Base-by-base conservation (phyloP, 2,888 invertebrate species). In the Ichneumon xanthorius region DNA sequence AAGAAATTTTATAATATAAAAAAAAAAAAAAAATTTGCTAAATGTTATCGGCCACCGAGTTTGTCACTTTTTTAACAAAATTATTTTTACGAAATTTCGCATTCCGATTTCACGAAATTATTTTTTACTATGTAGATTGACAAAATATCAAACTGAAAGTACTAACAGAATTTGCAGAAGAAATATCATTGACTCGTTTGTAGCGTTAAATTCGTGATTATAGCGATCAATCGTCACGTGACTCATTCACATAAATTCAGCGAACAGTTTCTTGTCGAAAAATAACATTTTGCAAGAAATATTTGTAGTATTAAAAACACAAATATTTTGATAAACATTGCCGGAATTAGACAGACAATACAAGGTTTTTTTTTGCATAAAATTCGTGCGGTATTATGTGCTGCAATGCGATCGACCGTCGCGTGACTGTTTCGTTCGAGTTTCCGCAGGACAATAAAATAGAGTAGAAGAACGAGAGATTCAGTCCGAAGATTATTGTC, bases 401-500 rank as follows among this genome's bases (percentile, higher is more conserved):
- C 22, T 40, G 40, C 40, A 40, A 9, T 40, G 40, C 40, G 40
- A 11, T 55, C 22, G 55, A 55, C 22, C 22, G 9, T 55, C 11
- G 55, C 55, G 55, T 55, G 55, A 55, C 55, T 22, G 1, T 55
- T 14, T 26, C 58, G 26, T 58, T 58, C 58, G 26, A 58, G 58
- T 58, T 22, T 58, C 26, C 26, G 58, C 58, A 48, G 45, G 45
- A 48, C 6, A 58, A 58, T 58, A 58, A 58, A 58, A 26, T 14
- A 58, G 26, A 11, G 19, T 26, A 14, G 58, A 58, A 22, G 45
- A 73, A 48, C 61, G 30, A 61, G 26, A 61, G 73, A 73, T 61
- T 58, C 26, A 30, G n/a, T 19, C 58, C 22, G 14, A 14, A 58
- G 58, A 58, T 58, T 68, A 68, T 68, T 68, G 45, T 68, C 58